Base-by-base conservation (phyloP, 2,113 vertebrate species). In the Donacobius atricapilla region DNA sequence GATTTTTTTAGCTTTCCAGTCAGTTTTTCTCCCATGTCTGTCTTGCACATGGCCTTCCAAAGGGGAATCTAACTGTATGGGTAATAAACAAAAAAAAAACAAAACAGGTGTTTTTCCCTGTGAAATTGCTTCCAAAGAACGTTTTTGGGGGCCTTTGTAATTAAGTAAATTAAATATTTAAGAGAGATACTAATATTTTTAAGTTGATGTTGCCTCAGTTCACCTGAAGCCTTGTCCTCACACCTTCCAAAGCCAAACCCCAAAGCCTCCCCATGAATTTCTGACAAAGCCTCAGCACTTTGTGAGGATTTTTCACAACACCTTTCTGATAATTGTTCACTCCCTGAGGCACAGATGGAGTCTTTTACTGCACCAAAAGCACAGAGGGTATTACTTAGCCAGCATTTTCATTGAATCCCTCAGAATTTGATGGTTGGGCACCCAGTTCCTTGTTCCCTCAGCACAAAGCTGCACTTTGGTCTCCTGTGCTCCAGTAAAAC, bases 91-190 rank as follows among this genome's bases (percentile, higher is more conserved):
- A 39, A 87, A 60, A 65, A 69, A 61, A 63, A 17, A 13, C 48
- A 63, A 33, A 11, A 6, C 20, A 35, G 66, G 35, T 89, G 53
- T 10, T 95, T 76, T 73, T 58, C 76, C 90, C 79, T 54, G 83
- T 63, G 63, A 80, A 85, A 65, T 83, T 71, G 83, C 79, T 96
- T 83, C 30, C 64, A 48, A 71, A 87, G 73, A 61, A 60, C 44
- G 37, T 82, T 90, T 90, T 10, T 6, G 5, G 22, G 33, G 31
- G 27, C 7, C 8, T 5, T 77, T 94, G 58, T 94, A 94, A 89
- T 86, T 70, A 96, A 70, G 35, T 90, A 89, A 89, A 70, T 83
- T 10, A 86, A 88, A 61, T 93, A 92, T 87, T 96, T 90, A 94
- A 92, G 79, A 44, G 17, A 92, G 71, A 50, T 89, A 47, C 92